phyloP scores from a whole-genome alignment of 1,140 invertebrate genomes.

The Spodoptera litura region DNA sequence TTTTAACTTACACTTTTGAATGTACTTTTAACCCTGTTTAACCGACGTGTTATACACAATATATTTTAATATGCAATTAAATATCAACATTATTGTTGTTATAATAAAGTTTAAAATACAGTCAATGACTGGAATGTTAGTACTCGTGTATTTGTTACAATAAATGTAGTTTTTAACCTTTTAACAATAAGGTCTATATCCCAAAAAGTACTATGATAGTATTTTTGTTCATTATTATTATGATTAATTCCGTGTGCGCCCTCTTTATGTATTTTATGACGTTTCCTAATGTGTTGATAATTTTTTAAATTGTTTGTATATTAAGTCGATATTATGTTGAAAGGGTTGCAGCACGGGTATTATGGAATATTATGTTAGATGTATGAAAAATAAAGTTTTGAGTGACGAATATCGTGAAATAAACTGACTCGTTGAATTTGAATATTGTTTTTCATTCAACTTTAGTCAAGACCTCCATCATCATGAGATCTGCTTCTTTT shows the following conservation, averaged over 20 bases:
- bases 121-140: slow-evolving; percentile 6
- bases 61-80: too few species aligned
- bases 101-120: not conserved
- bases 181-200: not conserved
- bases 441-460: not conserved
- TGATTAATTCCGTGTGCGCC: not conserved
- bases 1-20: too few species aligned
- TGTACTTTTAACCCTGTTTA: too few species aligned
- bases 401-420: slow-evolving; percentile 16
- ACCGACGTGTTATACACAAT: too few species aligned
- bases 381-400: slow-evolving; percentile 4
- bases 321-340: not conserved
- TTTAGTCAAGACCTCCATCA: not conserved
- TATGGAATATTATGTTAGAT: not conserved
- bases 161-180: not conserved
- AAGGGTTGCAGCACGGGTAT: not conserved
- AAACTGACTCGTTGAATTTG: slow-evolving; percentile 19
- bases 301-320: too few species aligned
- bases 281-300: too few species aligned
- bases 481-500: too few species aligned
- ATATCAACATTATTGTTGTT: slow-evolving; percentile 14
- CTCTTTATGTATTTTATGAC: not conserved
- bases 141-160: not conserved
- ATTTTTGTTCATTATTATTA: slow-evolving; percentile 13
- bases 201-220: not conserved